Evolutionary conservation across 2,888 invertebrate species (phyloP).

Genomic region (Ornithoptera alexandrae): DNA sequence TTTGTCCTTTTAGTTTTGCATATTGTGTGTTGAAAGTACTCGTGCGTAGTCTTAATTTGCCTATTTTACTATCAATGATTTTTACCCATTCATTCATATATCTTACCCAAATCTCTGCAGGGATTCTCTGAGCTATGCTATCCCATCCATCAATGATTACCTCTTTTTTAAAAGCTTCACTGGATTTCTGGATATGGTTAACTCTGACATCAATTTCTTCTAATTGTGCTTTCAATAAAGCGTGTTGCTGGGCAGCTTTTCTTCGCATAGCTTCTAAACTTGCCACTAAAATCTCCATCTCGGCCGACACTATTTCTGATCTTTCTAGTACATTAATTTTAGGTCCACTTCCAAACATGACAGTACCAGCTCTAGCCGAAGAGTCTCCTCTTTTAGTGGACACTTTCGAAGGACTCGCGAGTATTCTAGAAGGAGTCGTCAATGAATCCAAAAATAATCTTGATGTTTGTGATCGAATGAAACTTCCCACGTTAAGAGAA

Average conservation of each 20-base stretch:
- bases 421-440: conserved; percentile 51
- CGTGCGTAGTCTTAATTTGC: conserved; percentile 79
- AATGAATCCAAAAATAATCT: conserved; percentile 49
- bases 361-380: conserved; percentile 56
- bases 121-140: conserved; percentile 80
- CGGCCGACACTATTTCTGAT: conserved; percentile 70
- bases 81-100: conserved; percentile 83
- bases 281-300: conserved; percentile 69
- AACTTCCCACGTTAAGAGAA: conserved; percentile 50
- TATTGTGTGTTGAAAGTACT: conserved; percentile 77
- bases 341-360: conserved; percentile 55
- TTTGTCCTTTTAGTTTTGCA: conserved; percentile 75
- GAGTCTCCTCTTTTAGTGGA: conserved; percentile 63
- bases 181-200: conserved; percentile 70
- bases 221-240: conserved; percentile 69
- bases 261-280: conserved; percentile 51
- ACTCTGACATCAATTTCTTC: conserved; percentile 79
- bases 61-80: conserved; percentile 74
- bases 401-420: conserved; percentile 44
- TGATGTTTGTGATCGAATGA: conserved; percentile 55
- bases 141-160: conserved; percentile 78
- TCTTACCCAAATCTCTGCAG: conserved; percentile 80
- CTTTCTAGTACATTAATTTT: conserved; percentile 76
- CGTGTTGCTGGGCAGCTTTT: conserved; percentile 59
- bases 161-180: conserved; percentile 69